Percentiles rank a stretch among this genome's conserved stretches.
Conservation (phyloP, 2,113 vertebrate genomes). For the Hippoglossus stenolepis region DNA sequence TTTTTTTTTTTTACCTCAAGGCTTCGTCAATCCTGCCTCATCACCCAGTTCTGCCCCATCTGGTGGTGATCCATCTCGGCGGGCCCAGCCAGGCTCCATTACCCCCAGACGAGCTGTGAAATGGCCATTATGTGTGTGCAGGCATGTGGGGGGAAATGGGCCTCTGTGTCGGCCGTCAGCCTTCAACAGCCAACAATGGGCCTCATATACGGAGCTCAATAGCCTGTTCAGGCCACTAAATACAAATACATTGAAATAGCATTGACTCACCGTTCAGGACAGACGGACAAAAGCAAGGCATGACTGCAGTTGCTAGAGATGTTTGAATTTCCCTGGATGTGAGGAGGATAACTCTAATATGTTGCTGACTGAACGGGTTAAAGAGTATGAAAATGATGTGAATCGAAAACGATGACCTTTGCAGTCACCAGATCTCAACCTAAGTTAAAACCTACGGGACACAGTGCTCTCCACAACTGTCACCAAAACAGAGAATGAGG, state of each 20-base stretch:
- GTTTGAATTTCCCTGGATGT: conserved; percentile 15
- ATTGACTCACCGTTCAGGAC: conserved; percentile 13
- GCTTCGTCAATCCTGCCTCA: conserved; percentile 74
- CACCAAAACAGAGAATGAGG: too few species aligned
- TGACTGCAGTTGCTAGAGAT: neutral
- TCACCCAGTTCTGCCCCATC: conserved; percentile 80
- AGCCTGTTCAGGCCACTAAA: conserved; percentile 42
- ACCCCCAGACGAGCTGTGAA: conserved; percentile 80
- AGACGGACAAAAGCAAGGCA: conserved; percentile 20
- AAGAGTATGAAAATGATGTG: neutral
- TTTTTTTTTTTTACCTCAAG: conserved; percentile 45
- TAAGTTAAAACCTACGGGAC: neutral
- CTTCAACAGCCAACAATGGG: conserved; percentile 65
- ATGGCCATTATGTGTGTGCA: conserved; percentile 80
- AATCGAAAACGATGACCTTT: neutral
- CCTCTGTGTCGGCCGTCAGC: conserved; percentile 51
- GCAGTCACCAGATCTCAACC: neutral
- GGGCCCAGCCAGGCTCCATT: conserved; percentile 74
- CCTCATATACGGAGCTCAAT: conserved; percentile 55
- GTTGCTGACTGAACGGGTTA: neutral
- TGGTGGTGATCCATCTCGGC: conserved; percentile 74
- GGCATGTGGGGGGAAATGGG: conserved; percentile 70
- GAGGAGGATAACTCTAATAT: neutral
- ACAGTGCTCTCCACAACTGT: too few species aligned
- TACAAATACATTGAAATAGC: conserved; percentile 50